Evolutionary conservation across 2,113 vertebrate species (phyloP).

Genomic region (Crypturellus undulatus): DNA sequence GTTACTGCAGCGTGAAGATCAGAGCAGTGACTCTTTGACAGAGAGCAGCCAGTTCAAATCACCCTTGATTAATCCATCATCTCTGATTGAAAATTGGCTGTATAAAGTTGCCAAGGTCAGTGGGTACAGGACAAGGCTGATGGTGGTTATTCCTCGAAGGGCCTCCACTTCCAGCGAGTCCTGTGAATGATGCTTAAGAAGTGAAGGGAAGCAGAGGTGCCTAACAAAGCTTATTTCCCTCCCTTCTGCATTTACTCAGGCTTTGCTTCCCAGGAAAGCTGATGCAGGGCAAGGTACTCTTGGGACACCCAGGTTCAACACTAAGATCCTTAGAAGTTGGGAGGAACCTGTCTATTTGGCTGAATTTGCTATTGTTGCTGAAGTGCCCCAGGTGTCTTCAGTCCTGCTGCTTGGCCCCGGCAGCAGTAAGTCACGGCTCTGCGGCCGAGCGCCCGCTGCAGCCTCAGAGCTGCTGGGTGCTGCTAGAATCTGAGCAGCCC

Average conservation of each 20-base stretch:
- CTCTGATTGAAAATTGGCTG: slow-evolving; percentile 77
- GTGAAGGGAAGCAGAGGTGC: background rate
- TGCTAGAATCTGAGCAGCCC: fast-evolving
- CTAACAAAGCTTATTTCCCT: background rate
- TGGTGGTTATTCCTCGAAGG: slow-evolving; percentile 1
- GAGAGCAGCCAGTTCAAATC: slow-evolving; percentile 74
- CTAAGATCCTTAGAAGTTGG: background rate
- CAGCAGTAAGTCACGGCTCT: background rate
- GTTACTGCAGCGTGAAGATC: slow-evolving; percentile 79
- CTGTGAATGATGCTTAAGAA: background rate
- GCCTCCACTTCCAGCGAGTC: background rate
- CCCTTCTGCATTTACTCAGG: background rate
- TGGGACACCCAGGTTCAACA: background rate
- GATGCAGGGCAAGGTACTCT: background rate
- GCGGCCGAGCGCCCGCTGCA: fast-evolving
- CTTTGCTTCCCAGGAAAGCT: background rate
- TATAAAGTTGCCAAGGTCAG: slow-evolving; percentile 76
- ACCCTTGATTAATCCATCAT: slow-evolving; percentile 85
- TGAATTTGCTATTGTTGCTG: background rate
- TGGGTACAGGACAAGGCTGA: slow-evolving; percentile 4
- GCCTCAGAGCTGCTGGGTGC: fast-evolving
- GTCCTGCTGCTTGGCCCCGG: background rate
- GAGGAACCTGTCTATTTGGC: background rate
- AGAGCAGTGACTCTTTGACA: slow-evolving; percentile 73
- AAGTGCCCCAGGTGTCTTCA: background rate